A percentile compares a stretch with the other conserved stretches of the same genome.
Conservation (phyloP, 2,888 invertebrate species). For the Sphaerophoria taeniata region DNA sequence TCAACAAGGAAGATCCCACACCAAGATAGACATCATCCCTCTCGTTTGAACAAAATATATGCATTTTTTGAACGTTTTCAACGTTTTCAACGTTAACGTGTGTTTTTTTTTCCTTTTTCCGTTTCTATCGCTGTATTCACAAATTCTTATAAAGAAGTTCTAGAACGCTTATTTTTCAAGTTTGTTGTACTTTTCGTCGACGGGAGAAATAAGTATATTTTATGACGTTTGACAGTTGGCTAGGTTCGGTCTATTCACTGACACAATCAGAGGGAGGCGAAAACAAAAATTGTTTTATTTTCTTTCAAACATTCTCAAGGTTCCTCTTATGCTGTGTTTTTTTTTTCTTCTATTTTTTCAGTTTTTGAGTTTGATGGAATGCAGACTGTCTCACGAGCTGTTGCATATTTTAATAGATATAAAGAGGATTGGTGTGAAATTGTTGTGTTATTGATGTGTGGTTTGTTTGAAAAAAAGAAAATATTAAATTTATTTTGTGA, state of each 20-base stretch:
- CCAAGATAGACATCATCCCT: constrained; percentile 22
- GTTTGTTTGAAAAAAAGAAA: not conserved
- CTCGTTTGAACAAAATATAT: not conserved
- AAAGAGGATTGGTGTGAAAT: constrained; percentile 26
- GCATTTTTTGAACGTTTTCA: constrained; percentile 11
- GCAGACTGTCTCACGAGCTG: constrained; percentile 15
- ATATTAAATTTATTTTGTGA: not conserved
- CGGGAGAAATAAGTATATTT: constrained; percentile 27
- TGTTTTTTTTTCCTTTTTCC: no score
- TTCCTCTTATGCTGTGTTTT: no score
- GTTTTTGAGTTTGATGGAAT: constrained; percentile 24
- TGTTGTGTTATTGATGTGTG: constrained; percentile 7
- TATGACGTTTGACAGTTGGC: constrained; percentile 61
- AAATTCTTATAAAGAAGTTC: not conserved
- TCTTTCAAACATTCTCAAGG: constrained; percentile 36
- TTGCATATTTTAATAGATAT: constrained; percentile 18
- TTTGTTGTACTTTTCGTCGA: constrained; percentile 16
- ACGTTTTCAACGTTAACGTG: not conserved
- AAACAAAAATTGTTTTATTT: not conserved
- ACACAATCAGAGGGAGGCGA: constrained; percentile 23
- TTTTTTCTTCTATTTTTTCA: no score
- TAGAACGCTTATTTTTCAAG: constrained; percentile 16
- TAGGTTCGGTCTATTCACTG: constrained; percentile 3
- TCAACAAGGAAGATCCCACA: constrained; percentile 60
- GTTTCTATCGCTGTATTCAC: no score